Conservation (phyloP, 2,797 vertebrate genomes). For the Microctenopoma steveboyesi region DNA sequence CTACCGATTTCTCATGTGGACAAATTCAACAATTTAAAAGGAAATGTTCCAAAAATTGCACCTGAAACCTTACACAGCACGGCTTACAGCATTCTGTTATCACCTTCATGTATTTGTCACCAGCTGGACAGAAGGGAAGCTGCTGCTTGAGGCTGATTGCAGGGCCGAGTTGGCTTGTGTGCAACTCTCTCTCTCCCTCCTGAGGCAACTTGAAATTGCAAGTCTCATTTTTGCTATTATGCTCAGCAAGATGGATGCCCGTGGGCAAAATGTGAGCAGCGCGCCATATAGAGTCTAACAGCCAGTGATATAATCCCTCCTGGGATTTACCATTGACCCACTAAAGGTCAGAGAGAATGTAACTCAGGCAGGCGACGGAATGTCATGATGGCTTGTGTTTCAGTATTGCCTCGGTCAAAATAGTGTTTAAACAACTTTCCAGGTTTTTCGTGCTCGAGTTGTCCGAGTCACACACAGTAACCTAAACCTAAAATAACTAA, state of each 20-base stretch:
- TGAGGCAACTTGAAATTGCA: conserved; percentile 53
- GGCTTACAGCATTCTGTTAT: conserved; percentile 2
- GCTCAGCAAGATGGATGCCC: conserved; percentile 42
- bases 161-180: conserved; percentile 9
- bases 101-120: conserved; percentile 13
- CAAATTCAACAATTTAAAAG: neutral
- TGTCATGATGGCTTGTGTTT: conserved; percentile 38
- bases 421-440: conserved; percentile 28
- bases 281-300: conserved; percentile 33
- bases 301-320: conserved; percentile 36
- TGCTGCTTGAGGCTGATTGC: conserved; percentile 19
- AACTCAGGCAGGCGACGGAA: conserved; percentile 30
- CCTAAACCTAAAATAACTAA: conserved; percentile 5
- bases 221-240: conserved; percentile 41
- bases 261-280: conserved; percentile 28
- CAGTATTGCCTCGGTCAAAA: conserved; percentile 29
- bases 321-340: conserved; percentile 46
- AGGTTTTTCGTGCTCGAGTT: neutral
- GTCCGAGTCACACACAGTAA: neutral
- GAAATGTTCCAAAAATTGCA: conserved; percentile 8
- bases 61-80: conserved; percentile 19
- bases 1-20: neutral
- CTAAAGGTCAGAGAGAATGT: conserved; percentile 56
- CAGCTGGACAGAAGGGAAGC: conserved; percentile 29
- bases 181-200: neutral